Conservation (phyloP, 2,888 invertebrate genomes). For the Gastracanthus pulcherrimus region DNA sequence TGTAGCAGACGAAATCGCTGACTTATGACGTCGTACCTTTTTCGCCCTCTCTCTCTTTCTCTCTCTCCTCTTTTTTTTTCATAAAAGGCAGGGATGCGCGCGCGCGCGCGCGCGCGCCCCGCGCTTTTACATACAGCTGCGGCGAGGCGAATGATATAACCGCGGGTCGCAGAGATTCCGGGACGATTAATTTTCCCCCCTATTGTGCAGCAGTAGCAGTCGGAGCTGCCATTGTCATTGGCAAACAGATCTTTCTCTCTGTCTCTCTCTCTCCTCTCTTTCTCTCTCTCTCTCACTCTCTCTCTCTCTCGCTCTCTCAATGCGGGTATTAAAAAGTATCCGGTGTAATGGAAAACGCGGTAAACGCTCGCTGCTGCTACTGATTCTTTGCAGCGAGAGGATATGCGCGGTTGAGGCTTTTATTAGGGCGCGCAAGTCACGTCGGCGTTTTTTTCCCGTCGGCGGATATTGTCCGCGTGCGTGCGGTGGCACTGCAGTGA, state of each 20-base stretch:
- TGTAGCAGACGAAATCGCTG: constrained; percentile 77
- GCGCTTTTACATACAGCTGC: constrained; percentile 69
- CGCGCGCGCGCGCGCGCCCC: constrained; percentile 63
- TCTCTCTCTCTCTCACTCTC: no score
- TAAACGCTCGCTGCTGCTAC: no score
- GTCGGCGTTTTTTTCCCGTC: background rate
- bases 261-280: no score
- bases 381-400: no score
- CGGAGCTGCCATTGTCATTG: constrained; percentile 73
- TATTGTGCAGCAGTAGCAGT: constrained; percentile 69
- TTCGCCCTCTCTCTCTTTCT: constrained; percentile 34
- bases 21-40: constrained; percentile 76
- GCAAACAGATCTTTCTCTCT: constrained; percentile 77
- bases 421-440: background rate
- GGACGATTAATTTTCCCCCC: constrained; percentile 75
- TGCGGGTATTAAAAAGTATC: constrained; percentile 76
- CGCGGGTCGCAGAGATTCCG: constrained; percentile 69
- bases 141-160: background rate
- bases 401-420: no score
- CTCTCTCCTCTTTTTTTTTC: constrained; percentile 62
- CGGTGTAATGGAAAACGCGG: constrained; percentile 73
- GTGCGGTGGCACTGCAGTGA: background rate
- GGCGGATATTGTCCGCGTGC: background rate
- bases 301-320: no score
- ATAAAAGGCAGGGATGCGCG: constrained; percentile 68